Evolutionary conservation across 2,113 vertebrate species (phyloP).

Genomic region (Stercorarius parasiticus): DNA sequence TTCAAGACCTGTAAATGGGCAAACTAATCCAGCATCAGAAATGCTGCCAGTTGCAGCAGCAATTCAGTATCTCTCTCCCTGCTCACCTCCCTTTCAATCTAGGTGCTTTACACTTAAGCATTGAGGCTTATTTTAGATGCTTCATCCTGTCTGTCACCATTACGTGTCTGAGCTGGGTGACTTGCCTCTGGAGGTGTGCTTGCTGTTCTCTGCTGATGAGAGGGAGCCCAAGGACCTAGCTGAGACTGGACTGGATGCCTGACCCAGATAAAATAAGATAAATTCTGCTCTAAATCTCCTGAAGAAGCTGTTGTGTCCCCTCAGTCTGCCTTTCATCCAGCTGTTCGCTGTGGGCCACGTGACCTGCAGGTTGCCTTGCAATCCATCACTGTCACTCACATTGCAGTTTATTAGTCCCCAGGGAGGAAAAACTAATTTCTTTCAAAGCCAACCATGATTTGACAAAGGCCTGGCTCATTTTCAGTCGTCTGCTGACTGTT

Average conservation of each 20-base stretch:
- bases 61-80: neutral
- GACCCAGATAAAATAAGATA: neutral
- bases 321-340: neutral
- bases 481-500: neutral
- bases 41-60: neutral
- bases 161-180: neutral
- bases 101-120: neutral
- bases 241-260: neutral
- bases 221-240: neutral
- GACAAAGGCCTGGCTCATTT: neutral
- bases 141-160: neutral
- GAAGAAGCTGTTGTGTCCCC: neutral
- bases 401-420: neutral
- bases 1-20: neutral
- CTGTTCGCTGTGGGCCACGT: neutral
- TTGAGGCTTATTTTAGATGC: neutral
- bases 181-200: neutral
- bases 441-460: neutral
- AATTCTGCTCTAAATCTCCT: neutral
- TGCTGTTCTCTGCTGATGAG: neutral
- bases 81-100: neutral
- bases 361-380: neutral
- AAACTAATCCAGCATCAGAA: neutral
- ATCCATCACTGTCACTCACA: neutral
- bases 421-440: neutral